phyloP scores from a whole-genome alignment of 2,113 vertebrate species.

The Tor tambroides region DNA sequence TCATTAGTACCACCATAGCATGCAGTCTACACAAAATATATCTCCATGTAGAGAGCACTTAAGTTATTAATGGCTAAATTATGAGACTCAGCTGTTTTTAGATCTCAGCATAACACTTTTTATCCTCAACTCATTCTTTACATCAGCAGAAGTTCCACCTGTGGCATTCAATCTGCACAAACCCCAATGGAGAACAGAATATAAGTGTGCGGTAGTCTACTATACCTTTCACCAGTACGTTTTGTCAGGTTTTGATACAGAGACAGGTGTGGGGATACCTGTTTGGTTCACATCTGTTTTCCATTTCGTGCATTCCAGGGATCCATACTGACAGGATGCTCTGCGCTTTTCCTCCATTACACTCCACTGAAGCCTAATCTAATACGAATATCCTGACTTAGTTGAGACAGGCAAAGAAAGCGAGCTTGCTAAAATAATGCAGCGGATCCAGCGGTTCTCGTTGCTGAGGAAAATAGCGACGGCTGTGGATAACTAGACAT shows the following conservation, averaged over 20 bases:
- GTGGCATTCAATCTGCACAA: not conserved
- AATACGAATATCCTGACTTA: not conserved
- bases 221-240: not conserved
- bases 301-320: slow-evolving; percentile 79
- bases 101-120: not conserved
- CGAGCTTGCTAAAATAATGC: not conserved
- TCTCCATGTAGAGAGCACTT: not conserved
- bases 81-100: too few species aligned
- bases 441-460: not conserved
- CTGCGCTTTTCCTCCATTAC: slow-evolving; percentile 76
- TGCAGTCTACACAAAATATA: not conserved
- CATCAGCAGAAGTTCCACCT: not conserved
- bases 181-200: not conserved
- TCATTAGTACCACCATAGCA: not conserved
- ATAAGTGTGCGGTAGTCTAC: not conserved
- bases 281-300: slow-evolving; percentile 65
- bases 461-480: slow-evolving; percentile 10
- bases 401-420: not conserved
- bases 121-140: not conserved
- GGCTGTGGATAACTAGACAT: not conserved
- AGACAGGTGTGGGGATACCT: slow-evolving; percentile 65
- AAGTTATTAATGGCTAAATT: not conserved
- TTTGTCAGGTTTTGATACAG: not conserved
- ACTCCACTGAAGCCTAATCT: too few species aligned
- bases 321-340: slow-evolving; percentile 75